Percentiles rank a stretch among this genome's conserved stretches.
These are phyloP conservation scores for Nothobranchius furzeri DNA, from an alignment of 2,113 vertebrate genomes.

Conservation along the genomic window DNA sequence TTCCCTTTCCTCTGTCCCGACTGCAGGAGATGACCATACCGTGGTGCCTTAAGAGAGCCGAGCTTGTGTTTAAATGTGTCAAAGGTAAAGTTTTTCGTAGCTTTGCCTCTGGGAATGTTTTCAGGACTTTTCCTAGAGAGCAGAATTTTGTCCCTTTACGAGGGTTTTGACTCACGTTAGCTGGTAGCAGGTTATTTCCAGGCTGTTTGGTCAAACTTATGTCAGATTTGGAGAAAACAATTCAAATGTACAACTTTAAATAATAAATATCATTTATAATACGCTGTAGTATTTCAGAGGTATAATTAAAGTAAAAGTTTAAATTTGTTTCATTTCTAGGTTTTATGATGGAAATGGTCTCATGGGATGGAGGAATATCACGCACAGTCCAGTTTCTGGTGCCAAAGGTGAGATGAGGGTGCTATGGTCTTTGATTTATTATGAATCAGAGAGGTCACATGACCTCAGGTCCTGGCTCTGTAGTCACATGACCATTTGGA, in stretches of 20 bases:
- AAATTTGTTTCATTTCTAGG: conserved; percentile 74
- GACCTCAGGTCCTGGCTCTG: not conserved
- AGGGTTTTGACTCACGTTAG: too few relatives aligned
- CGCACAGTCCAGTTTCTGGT: conserved; percentile 97
- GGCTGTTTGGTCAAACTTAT: not conserved
- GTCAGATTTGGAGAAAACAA: not conserved
- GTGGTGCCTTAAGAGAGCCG: conserved; percentile 82
- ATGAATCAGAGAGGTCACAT: not conserved
- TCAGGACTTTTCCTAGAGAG: not conserved
- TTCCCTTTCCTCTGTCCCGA: not conserved
- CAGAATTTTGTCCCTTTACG: not conserved
- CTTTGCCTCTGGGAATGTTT: not conserved
- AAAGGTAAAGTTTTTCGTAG: conserved; percentile 83
- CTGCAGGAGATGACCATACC: conserved; percentile 84
- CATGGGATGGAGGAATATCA: conserved; percentile 97
- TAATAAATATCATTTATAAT: not conserved
- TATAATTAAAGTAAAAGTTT: not conserved
- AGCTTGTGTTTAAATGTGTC: conserved; percentile 94
- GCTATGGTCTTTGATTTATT: too few relatives aligned
- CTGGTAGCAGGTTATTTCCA: not conserved
- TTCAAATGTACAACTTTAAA: not conserved
- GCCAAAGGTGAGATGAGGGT: conserved; percentile 84
- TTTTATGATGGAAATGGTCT: conserved; percentile 99
- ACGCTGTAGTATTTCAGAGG: not conserved
- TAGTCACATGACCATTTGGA: not conserved